A percentile compares a stretch with the other conserved stretches of the same genome.
Conservation (phyloP, 1,140 invertebrate species). For the Drosophila kepulauana region DNA sequence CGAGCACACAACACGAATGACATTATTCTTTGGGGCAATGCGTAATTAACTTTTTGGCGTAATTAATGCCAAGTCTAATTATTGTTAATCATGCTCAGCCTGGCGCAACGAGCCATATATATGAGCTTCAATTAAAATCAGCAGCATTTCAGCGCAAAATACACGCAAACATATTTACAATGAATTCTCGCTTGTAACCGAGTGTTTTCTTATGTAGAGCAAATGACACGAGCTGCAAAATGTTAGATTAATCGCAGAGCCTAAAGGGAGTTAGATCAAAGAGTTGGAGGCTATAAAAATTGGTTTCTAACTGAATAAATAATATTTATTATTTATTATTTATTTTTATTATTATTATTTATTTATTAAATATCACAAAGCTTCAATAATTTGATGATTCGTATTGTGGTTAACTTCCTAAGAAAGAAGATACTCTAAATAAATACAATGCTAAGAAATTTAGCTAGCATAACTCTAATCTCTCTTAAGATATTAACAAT, state of each 20-base stretch:
- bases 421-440: too few relatives aligned
- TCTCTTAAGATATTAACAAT: too few relatives aligned
- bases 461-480: too few relatives aligned
- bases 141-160: constrained; percentile 45
- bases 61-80: constrained; percentile 85
- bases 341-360: too few relatives aligned
- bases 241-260: neutral
- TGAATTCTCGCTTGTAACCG: constrained; percentile 1
- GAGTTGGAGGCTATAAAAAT: neutral
- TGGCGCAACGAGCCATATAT: constrained; percentile 67
- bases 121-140: constrained; percentile 84
- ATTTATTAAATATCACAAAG: too few relatives aligned
- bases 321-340: too few relatives aligned
- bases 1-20: constrained; percentile 28
- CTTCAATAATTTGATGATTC: too few relatives aligned
- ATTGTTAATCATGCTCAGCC: constrained; percentile 84
- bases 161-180: constrained; percentile 22
- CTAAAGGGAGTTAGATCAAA: neutral
- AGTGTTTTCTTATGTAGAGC: neutral
- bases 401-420: too few relatives aligned
- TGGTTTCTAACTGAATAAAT: too few relatives aligned
- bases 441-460: too few relatives aligned
- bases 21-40: constrained; percentile 62
- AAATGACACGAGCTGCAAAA: constrained; percentile 10
- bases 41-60: constrained; percentile 84